Evolutionary conservation across 2,113 vertebrate species (phyloP).

Genomic region (Uropsilus gracilis): DNA sequence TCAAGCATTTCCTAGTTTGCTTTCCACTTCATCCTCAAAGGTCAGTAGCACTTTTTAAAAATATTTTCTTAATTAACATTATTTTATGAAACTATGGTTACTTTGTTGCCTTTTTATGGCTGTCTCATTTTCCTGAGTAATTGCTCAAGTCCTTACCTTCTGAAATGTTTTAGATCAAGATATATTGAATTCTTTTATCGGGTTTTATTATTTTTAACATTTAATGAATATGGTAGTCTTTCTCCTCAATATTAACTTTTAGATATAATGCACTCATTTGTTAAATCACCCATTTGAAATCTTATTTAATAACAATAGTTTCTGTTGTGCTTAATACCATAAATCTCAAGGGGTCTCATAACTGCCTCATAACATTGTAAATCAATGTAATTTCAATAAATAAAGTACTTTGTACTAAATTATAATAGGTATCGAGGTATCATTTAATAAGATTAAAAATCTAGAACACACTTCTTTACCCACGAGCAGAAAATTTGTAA

Average conservation of each 20-base stretch:
- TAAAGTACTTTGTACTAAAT: not conserved
- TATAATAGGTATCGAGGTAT: not conserved
- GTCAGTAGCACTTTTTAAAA: constrained; percentile 59
- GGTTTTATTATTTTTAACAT: not conserved
- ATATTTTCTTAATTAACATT: constrained; percentile 68
- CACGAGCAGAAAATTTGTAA: too few species aligned
- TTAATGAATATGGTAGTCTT: not conserved
- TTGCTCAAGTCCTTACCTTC: not conserved
- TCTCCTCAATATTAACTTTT: not conserved
- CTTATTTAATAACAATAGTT: not conserved
- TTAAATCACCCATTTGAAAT: constrained; percentile 16
- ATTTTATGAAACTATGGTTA: constrained; percentile 2
- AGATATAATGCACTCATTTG: not conserved
- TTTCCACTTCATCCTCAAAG: constrained; percentile 67
- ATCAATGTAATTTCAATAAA: too few species aligned
- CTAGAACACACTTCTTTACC: too few species aligned
- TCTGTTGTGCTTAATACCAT: not conserved
- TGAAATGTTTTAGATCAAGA: not conserved
- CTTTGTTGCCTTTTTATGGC: not conserved
- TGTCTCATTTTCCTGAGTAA: not conserved
- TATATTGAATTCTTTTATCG: not conserved
- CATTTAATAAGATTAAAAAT: too few species aligned
- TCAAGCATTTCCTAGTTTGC: constrained; percentile 75
- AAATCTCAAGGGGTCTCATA: too few species aligned
- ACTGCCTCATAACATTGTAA: too few species aligned